phyloP scores from a whole-genome alignment of 2,797 vertebrate genomes.

The Tokudaia tokunoshimensis region DNA sequence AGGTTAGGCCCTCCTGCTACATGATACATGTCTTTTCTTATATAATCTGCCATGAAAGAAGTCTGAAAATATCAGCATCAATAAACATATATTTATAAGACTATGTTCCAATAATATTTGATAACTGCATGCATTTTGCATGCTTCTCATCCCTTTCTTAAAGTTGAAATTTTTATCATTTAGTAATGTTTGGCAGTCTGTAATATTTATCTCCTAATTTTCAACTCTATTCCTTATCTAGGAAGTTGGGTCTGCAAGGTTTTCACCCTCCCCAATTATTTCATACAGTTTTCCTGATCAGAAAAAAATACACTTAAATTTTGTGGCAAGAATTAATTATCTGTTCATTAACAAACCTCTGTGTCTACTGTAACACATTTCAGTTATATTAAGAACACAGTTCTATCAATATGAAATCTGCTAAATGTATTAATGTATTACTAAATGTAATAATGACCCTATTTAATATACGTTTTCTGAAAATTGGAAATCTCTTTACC shows the following conservation, averaged over 20 bases:
- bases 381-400: background rate
- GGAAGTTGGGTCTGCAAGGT: background rate
- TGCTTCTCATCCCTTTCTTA: constrained; percentile 40
- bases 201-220: background rate
- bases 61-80: constrained; percentile 38
- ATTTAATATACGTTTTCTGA: background rate
- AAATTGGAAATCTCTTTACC: background rate
- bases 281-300: background rate
- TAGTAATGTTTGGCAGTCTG: background rate
- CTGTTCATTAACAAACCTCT: background rate
- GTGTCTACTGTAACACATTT: background rate
- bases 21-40: background rate
- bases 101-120: background rate
- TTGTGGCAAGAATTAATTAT: background rate
- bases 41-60: constrained; percentile 19
- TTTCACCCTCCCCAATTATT: constrained; percentile 1
- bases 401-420: background rate
- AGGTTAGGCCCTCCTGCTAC: background rate
- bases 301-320: background rate
- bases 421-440: background rate
- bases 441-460: background rate
- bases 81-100: constrained; percentile 22
- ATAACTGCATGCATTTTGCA: background rate
- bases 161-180: constrained; percentile 28
- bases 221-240: background rate